Evolutionary conservation across 2,888 invertebrate genomes (phyloP).

Genomic region (Andrena praecox): DNA sequence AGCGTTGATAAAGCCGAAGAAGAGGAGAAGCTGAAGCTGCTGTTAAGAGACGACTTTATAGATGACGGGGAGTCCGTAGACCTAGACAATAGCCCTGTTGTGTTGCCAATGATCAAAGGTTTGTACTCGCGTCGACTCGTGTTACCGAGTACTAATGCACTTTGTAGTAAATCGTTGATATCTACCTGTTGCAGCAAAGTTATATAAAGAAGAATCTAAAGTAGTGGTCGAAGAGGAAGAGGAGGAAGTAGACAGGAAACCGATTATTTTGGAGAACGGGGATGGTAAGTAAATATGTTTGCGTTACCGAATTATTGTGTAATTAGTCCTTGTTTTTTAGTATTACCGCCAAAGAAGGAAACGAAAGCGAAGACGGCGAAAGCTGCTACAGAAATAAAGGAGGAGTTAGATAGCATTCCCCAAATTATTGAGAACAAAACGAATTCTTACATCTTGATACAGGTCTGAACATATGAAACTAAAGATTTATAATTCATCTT

Average conservation of each 20-base stretch:
- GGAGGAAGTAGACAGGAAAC: constrained; percentile 75
- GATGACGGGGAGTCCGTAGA: constrained; percentile 77
- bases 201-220: constrained; percentile 70
- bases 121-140: not conserved
- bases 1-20: constrained; percentile 80
- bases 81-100: constrained; percentile 76
- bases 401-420: constrained; percentile 66
- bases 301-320: constrained; percentile 4
- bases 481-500: not conserved
- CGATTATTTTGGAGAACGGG: constrained; percentile 78
- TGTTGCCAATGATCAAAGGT: constrained; percentile 79
- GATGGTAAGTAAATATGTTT: constrained; percentile 69
- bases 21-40: constrained; percentile 78
- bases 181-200: constrained; percentile 62
- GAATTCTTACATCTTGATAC: constrained; percentile 79
- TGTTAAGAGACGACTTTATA: constrained; percentile 83
- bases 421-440: constrained; percentile 78
- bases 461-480: constrained; percentile 70
- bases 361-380: constrained; percentile 52
- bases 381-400: constrained; percentile 31
- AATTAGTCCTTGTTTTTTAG: constrained; percentile 54
- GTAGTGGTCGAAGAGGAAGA: constrained; percentile 44
- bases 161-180: constrained; percentile 7
- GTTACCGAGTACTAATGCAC: not conserved
- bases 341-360: constrained; percentile 61